Evolutionary conservation across 2,888 invertebrate genomes (phyloP).

Genomic region (Campaea margaritaria): DNA sequence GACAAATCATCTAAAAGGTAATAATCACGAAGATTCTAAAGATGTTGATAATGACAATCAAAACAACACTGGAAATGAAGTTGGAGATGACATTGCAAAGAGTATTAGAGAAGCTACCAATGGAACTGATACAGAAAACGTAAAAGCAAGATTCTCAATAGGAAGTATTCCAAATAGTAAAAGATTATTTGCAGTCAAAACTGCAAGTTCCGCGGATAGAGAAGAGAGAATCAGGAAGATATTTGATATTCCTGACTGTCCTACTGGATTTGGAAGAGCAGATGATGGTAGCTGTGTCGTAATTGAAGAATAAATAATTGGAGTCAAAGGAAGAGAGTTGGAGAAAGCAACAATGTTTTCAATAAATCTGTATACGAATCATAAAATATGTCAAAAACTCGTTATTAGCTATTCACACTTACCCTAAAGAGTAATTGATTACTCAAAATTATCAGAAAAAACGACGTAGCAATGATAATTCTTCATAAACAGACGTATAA

Average conservation of each 20-base stretch:
- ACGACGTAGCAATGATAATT: too few species aligned
- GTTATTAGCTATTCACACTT: too few species aligned
- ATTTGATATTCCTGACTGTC: conserved; percentile 1
- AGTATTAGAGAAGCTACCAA: conserved; percentile 7
- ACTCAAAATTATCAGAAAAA: too few species aligned
- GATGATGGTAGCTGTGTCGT: conserved; percentile 2
- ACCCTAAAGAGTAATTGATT: too few species aligned
- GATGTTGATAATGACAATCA: neutral
- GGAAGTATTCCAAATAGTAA: conserved; percentile 3
- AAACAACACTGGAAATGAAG: neutral
- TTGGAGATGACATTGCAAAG: neutral
- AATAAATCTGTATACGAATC: too few species aligned
- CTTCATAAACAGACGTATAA: too few species aligned
- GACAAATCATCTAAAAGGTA: too few species aligned
- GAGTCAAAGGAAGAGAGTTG: too few species aligned
- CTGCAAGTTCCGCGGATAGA: neutral
- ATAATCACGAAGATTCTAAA: too few species aligned
- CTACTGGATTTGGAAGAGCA: conserved; percentile 3
- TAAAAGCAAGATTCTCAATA: conserved; percentile 6
- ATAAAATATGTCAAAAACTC: too few species aligned
- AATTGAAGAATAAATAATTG: conserved; percentile 3
- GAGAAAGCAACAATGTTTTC: too few species aligned
- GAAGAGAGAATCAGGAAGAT: neutral
- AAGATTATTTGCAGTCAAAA: neutral
- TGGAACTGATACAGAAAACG: conserved; percentile 1